A percentile compares a stretch with the other conserved stretches of the same genome.
Conservation (phyloP, 2,888 invertebrate species). For the Caprella mutica region DNA sequence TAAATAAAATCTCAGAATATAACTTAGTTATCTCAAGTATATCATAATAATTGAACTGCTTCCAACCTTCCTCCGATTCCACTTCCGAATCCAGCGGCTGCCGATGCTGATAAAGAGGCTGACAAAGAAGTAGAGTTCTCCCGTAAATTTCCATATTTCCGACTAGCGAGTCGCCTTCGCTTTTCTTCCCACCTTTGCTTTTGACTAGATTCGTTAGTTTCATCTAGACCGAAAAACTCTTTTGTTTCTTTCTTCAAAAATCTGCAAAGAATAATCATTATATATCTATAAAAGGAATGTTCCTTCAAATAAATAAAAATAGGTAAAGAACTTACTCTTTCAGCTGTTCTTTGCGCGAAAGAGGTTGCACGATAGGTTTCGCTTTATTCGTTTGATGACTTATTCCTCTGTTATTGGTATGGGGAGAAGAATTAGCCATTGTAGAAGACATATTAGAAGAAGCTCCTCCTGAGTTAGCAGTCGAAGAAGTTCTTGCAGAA, state of each 20-base stretch:
- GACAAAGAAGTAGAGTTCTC: constrained; percentile 37
- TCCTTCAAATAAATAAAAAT: background rate
- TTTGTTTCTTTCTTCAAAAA: constrained; percentile 69
- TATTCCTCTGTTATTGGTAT: no score
- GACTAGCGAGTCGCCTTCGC: constrained; percentile 62
- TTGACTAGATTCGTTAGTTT: constrained; percentile 53
- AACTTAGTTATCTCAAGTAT: no score
- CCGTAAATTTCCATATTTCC: constrained; percentile 50
- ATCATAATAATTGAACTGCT: no score
- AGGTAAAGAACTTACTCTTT: constrained; percentile 28
- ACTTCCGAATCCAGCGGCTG: constrained; percentile 10
- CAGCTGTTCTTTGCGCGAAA: constrained; percentile 33
- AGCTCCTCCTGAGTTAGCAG: no score
- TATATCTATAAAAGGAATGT: no score
- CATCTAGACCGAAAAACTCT: constrained; percentile 73
- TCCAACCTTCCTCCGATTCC: constrained; percentile 6
- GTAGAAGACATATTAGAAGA: no score
- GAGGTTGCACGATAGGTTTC: constrained; percentile 21
- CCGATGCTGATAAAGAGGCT: constrained; percentile 14
- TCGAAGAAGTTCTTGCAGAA: constrained; percentile 11
- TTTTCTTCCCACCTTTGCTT: constrained; percentile 67
- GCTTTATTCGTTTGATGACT: background rate
- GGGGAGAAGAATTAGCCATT: no score
- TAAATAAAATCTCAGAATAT: no score
- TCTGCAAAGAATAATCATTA: no score